Base-by-base conservation (phyloP, 2,797 vertebrate genomes). In the Eulemur albifrons region DNA sequence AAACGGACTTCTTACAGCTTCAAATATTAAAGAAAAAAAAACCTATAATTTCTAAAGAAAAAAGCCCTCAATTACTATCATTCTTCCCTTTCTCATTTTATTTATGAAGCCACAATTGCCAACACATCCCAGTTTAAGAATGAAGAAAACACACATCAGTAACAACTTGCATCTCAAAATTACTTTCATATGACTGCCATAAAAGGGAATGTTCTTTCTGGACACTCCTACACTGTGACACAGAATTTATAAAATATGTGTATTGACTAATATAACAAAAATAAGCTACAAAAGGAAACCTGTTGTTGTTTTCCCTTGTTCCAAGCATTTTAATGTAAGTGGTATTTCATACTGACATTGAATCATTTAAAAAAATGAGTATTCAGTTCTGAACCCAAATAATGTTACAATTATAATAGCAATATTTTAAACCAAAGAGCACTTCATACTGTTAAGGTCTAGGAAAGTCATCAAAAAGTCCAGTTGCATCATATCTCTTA, bases 161-260 rank as follows among this genome's bases (percentile, higher is more conserved):
- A 70, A 89, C 59, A 73, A 77, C 48, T 79, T 85, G 82, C 25
- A 94, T 52, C 86, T 97, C 45, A 88, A 93, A 90, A 94, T 45
- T 75, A 85, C 52, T 83, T 93, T 77, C 59, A 80, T 45, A 61
- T 77, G 72, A 82, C 5, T 79, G 38, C 45, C 57, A 83, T 82
- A 89, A 85, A 67, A 88, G n/a, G 57, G 27, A 95, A 82, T 48
- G 15, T 82, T 63, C 35, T 73, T 80, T 65, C 54, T 84, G 61
- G 93, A 40, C 4, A 17, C 32, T 84, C 61, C 50, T 27, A 83
- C 6, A 52, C 54, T 38, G 21, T n/a, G 43, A 59, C 61, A 94
- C 25, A 93, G 45, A 65, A 80, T 50, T 73, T 72, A 54, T 59
- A 90, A 84, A 85, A 88, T 5, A 87, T 15, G 45, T 65, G 77